Percentiles rank a stretch among this genome's conserved stretches.
phyloP scores from a whole-genome alignment of 2,797 vertebrate genomes.

The Microctenopoma stevenorrisi region DNA sequence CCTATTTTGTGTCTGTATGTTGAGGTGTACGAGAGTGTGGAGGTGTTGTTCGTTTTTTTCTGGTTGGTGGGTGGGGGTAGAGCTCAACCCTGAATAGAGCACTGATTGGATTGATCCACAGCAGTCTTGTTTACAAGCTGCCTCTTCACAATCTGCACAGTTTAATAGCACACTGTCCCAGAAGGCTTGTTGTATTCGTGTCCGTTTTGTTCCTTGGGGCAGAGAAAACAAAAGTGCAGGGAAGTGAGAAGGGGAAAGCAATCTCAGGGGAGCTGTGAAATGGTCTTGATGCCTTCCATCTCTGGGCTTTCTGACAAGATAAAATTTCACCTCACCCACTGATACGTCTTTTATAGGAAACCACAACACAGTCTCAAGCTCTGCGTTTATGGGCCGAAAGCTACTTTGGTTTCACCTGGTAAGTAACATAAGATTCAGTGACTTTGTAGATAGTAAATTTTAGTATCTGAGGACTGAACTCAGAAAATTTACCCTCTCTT shows the following conservation, averaged over 20 bases:
- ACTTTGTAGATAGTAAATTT: slow-evolving; percentile 34
- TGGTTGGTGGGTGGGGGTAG: slow-evolving; percentile 52
- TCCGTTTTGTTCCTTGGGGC: slow-evolving; percentile 80
- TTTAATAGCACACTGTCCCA: slow-evolving; percentile 83
- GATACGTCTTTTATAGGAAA: slow-evolving; percentile 72
- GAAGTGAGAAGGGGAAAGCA: slow-evolving; percentile 67
- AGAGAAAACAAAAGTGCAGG: slow-evolving; percentile 80
- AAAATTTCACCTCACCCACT: slow-evolving; percentile 74
- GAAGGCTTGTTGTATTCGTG: slow-evolving; percentile 82
- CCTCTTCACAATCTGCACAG: slow-evolving; percentile 76
- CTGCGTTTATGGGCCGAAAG: slow-evolving; percentile 39
- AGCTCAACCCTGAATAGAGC: slow-evolving; percentile 62
- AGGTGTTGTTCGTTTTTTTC: slow-evolving; percentile 39
- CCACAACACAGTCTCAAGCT: slow-evolving; percentile 52
- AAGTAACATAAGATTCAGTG: slow-evolving; percentile 36
- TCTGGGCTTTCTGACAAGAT: slow-evolving; percentile 76
- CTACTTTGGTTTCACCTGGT: slow-evolving; percentile 53
- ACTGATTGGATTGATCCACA: slow-evolving; percentile 85
- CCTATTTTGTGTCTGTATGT: slow-evolving; percentile 12
- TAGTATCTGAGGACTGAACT: slow-evolving; percentile 36
- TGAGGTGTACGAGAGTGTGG: slow-evolving; percentile 30
- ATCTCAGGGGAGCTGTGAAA: slow-evolving; percentile 84
- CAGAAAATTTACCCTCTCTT: slow-evolving; percentile 36
- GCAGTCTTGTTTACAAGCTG: slow-evolving; percentile 79
- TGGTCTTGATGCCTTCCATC: slow-evolving; percentile 66